Base-by-base conservation (phyloP, 2,888 invertebrate species). In the Apamea epomidion region DNA sequence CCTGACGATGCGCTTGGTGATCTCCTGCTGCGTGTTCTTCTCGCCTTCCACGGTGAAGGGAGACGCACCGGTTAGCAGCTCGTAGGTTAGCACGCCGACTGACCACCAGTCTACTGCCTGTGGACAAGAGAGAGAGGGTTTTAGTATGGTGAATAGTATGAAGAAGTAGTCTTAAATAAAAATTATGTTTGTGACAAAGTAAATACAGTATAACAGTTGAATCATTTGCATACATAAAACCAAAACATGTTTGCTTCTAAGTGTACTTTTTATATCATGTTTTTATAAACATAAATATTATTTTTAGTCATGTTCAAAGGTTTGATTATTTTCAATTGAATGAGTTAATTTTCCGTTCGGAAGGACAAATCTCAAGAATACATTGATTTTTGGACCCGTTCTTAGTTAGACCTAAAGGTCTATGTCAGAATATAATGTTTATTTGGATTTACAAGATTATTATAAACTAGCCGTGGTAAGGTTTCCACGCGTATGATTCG, bases 21-120 rank as follows among this genome's bases (percentile, higher is more conserved):
- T 99, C 96, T 99, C 99, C 90, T 99, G 98, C 94, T 99, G 99
- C 1, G 98, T 98, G 95, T 99, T 99, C 93, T 98, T 98, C 94
- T 99, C 99, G 45, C 99, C 99, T 91, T 99, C 99, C 0, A 99
- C 99, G 16, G 99, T 99, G 96, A 99, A 99, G 5, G 99, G 99
- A 0, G 99, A 99, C 14, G 99, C 99, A 76, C 99, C 99, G 0
- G 99, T 99, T 77, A 99, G 97, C 68, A 99, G 97, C 96, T 99
- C 99, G 97, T 99, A 99, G 0, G 99, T 99, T 70, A 99, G 97
- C 3, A 99, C 99, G 14, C 99, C 99, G 14, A 99, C 98, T 54
- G 99, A 99, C 99, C 99, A 99, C 99, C 99, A 99, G 97, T 99
- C 99, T 12, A 99, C 99, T 74, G 99, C 99, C 98, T 99, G 97